Base-by-base conservation (phyloP, 2,888 invertebrate species). In the Phytoseiulus persimilis region DNA sequence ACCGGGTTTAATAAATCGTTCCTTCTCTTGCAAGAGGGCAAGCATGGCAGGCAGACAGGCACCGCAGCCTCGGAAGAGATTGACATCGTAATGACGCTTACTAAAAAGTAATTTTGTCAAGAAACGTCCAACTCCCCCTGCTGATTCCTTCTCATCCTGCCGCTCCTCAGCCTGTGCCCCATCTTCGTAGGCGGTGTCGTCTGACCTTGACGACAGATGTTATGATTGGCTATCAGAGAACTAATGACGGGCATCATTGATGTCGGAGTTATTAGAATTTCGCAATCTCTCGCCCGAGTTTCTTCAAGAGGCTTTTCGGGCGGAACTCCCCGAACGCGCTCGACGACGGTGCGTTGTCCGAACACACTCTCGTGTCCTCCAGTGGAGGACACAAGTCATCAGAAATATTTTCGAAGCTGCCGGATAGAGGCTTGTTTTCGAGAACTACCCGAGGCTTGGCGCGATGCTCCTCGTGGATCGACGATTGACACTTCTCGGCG, bases 1-100 rank as follows among this genome's bases (percentile, higher is more conserved):
- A 65, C 65, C 65, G 65, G 65, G 65, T 65, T 65, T 65, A 65
- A 65, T 65, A 65, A 65, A 65, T 65, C 65, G 65, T 65, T 65
- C 65, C 11, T 65, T 65, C 65, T 65, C 65, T 65, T 65, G 65
- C 65, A 23, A 65, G 18, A 65, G 65, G 65, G 65, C 65, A 65
- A 65, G 65, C 65, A 23, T 65, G 65, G 65, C 65, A 65, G 65
- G 14, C 65, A 65, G 65, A 18, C 65, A 65, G 65, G 65, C 65
- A 65, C 65, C 65, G 65, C 65, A 18, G 65, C 28, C 28, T 65
- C 28, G 65, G 65, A 65, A 14, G 65, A 65, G 65, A 65, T 65
- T 65, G 65, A 65, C 65, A 65, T 65, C 65, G 65, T 65, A 65
- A 65, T 65, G 65, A 65, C 65, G 65, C 65, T 65, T 65, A 65